These are phyloP conservation scores for Tolmerus cingulatus DNA, from an alignment of 2,888 invertebrate species.

Conservation along the genomic window DNA sequence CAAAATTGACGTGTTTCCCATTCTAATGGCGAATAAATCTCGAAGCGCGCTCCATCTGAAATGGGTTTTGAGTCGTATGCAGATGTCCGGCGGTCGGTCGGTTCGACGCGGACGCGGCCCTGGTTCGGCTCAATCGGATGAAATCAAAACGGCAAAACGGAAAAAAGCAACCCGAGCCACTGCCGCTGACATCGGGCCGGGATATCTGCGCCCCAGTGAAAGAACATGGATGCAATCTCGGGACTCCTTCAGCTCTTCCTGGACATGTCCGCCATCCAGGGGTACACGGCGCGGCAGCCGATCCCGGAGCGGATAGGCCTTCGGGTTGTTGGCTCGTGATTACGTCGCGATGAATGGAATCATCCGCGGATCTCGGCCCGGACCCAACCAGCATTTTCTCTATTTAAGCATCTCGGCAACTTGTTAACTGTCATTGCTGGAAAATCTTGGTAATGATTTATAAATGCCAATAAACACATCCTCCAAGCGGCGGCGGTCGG, in stretches of 20 bases:
- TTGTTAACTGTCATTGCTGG: constrained; percentile 46
- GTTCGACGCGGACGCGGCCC: neutral
- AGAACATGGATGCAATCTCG: constrained; percentile 11
- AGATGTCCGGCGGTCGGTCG: neutral
- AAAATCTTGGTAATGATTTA: constrained; percentile 47
- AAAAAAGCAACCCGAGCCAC: neutral
- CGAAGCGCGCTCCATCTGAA: neutral
- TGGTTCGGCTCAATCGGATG: neutral
- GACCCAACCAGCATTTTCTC: constrained; percentile 43
- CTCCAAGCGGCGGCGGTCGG: neutral
- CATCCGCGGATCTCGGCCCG: constrained; percentile 20
- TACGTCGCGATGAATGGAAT: constrained; percentile 30
- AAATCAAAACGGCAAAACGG: neutral
- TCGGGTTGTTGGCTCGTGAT: constrained; percentile 16
- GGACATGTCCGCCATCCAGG: constrained; percentile 31
- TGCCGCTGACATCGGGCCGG: neutral
- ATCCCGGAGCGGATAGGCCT: constrained; percentile 35
- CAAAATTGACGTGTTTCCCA: neutral
- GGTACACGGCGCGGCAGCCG: constrained; percentile 8
- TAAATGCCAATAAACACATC: constrained; percentile 43
- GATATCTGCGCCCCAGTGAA: constrained; percentile 29
- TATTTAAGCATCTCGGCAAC: constrained; percentile 42
- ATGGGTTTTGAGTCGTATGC: neutral
- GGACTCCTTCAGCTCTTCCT: constrained; percentile 24
- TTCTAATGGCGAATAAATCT: constrained; percentile 13